phyloP scores from a whole-genome alignment of 2,888 invertebrate genomes.

The Fragum sueziense region DNA sequence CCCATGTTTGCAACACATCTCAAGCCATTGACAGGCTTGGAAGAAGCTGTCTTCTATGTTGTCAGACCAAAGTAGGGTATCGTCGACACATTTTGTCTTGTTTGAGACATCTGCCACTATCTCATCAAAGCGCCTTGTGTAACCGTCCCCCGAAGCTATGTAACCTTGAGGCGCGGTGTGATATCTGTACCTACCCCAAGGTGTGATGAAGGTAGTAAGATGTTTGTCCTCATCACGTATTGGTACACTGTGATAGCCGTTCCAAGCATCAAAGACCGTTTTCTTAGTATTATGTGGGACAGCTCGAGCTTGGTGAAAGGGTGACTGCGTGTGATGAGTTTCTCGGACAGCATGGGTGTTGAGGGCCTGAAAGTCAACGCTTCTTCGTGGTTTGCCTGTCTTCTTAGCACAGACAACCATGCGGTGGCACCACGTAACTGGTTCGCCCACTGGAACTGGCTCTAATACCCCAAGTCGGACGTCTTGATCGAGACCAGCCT shows the following conservation, averaged over 20 bases:
- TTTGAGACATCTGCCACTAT: constrained; percentile 64
- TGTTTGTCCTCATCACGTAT: constrained; percentile 56
- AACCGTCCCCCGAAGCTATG: constrained; percentile 64
- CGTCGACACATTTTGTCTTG: constrained; percentile 61
- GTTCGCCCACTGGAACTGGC: constrained; percentile 55
- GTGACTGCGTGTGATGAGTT: constrained; percentile 63
- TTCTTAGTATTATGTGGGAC: constrained; percentile 61
- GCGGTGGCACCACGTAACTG: constrained; percentile 11
- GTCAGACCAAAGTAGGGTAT: constrained; percentile 46
- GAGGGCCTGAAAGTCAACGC: constrained; percentile 67
- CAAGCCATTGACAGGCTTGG: constrained; percentile 60
- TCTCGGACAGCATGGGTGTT: constrained; percentile 62
- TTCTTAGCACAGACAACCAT: constrained; percentile 30
- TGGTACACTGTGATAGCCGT: constrained; percentile 53
- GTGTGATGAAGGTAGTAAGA: constrained; percentile 64
- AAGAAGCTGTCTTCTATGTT: constrained; percentile 52
- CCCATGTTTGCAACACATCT: constrained; percentile 62
- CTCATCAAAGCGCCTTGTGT: constrained; percentile 61
- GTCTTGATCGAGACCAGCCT: constrained; percentile 67
- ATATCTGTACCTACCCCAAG: constrained; percentile 65
- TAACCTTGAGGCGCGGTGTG: constrained; percentile 64
- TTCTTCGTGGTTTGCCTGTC: constrained; percentile 62
- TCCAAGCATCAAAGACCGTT: constrained; percentile 58
- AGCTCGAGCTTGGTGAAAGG: constrained; percentile 62
- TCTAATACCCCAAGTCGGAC: constrained; percentile 62